Evolutionary conservation across 2,797 vertebrate species (phyloP).

Genomic region (Ambastaia sidthimunki): DNA sequence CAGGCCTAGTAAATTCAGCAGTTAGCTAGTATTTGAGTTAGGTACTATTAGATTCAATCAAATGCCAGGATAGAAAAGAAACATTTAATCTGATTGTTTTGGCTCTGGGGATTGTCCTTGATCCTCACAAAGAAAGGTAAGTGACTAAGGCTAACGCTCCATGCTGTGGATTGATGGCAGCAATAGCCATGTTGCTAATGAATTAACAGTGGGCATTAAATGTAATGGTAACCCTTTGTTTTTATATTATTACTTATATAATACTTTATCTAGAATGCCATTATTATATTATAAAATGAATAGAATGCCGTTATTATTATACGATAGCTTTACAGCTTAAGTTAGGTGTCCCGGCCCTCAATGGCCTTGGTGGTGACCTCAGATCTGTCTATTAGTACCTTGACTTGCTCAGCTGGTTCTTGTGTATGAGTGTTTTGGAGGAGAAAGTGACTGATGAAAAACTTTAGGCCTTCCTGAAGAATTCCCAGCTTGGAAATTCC

Average conservation of each 20-base stretch:
- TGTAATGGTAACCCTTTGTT: constrained; percentile 76
- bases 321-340: constrained; percentile 78
- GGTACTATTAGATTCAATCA: neutral
- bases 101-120: neutral
- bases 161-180: constrained; percentile 58
- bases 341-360: constrained; percentile 83
- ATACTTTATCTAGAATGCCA: neutral
- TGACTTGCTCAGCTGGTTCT: constrained; percentile 74
- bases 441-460: constrained; percentile 95
- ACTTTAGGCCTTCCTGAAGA: constrained; percentile 91
- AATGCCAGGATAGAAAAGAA: neutral
- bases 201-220: constrained; percentile 74
- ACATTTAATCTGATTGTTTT: neutral
- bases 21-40: neutral
- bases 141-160: constrained; percentile 1
- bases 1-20: constrained; percentile 13
- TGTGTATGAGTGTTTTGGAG: constrained; percentile 79
- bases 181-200: constrained; percentile 69
- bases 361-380: constrained; percentile 84
- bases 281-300: neutral
- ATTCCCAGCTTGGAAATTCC: constrained; percentile 87
- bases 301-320: neutral
- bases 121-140: neutral
- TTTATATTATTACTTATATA: too few relatives aligned
- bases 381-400: constrained; percentile 77